Percentiles rank a stretch among this genome's conserved stretches.
Conservation (phyloP, 2,797 vertebrate species). For the Sebastes reedi region DNA sequence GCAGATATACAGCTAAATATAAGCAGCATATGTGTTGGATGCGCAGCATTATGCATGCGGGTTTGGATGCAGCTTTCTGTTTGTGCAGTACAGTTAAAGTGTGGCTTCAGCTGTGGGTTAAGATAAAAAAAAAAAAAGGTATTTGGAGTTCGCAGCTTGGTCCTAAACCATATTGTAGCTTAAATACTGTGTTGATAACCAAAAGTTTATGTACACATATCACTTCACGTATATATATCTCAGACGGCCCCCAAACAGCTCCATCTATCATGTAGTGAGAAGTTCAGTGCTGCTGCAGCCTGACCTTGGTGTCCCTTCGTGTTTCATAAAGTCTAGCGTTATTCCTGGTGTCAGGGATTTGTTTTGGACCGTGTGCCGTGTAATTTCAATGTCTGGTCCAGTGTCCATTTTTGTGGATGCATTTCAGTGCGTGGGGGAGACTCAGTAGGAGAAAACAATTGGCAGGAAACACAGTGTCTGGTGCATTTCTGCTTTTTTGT, state of each 20-base stretch:
- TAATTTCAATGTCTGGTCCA: constrained; percentile 84
- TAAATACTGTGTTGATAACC: constrained; percentile 54
- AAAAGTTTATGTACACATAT: constrained; percentile 38
- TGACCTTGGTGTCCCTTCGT: constrained; percentile 63
- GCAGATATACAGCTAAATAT: constrained; percentile 58
- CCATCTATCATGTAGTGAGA: constrained; percentile 41
- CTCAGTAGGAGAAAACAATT: constrained; percentile 55
- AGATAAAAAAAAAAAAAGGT: constrained; percentile 9
- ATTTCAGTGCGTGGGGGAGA: constrained; percentile 50
- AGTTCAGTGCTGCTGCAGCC: constrained; percentile 22
- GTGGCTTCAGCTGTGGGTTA: constrained; percentile 43
- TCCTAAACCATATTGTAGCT: constrained; percentile 27
- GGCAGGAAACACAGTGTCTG: constrained; percentile 38
- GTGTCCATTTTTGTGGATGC: constrained; percentile 66
- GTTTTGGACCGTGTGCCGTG: constrained; percentile 76
- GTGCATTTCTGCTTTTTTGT: constrained; percentile 32
- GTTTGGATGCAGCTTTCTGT: constrained; percentile 58
- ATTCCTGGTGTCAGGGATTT: constrained; percentile 77
- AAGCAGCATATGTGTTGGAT: constrained; percentile 44
- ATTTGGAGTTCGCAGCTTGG: constrained; percentile 41
- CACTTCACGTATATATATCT: constrained; percentile 16
- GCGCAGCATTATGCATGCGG: constrained; percentile 46
- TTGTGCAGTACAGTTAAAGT: constrained; percentile 27
- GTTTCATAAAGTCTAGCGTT: constrained; percentile 57
- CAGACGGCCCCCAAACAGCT: constrained; percentile 1